Conservation (phyloP, 2,113 vertebrate species). For the mouse (Mus musculus) region GRCm39 chr9:18666001-18666500, state of each 20-base stretch:
- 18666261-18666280: slow-evolving; percentile 52
- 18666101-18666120: slow-evolving; percentile 75
- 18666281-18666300: slow-evolving; percentile 76
- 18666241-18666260: slow-evolving; percentile 72
- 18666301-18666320: slow-evolving; percentile 70
- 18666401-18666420: slow-evolving; percentile 60
- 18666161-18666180: slow-evolving; percentile 75
- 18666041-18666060: slow-evolving; percentile 78
- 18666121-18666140: slow-evolving; percentile 57
- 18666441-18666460: slow-evolving; percentile 75
- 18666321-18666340: slow-evolving; percentile 67
- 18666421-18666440: slow-evolving; percentile 64
- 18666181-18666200: slow-evolving; percentile 76
- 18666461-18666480: slow-evolving; percentile 68
- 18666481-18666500: slow-evolving; percentile 32
- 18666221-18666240: slow-evolving; percentile 55
- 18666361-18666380: slow-evolving; percentile 72
- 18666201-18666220: slow-evolving; percentile 81
- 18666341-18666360: slow-evolving; percentile 14
- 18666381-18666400: slow-evolving; percentile 77
- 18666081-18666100: slow-evolving; percentile 77
- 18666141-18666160: slow-evolving; percentile 77
- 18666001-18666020: slow-evolving; percentile 19
- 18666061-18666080: slow-evolving; percentile 82
- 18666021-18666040: slow-evolving; percentile 66